Conservation (phyloP, 64 coral and sea anemone genomes). For the Orbicella faveolata region DNA sequence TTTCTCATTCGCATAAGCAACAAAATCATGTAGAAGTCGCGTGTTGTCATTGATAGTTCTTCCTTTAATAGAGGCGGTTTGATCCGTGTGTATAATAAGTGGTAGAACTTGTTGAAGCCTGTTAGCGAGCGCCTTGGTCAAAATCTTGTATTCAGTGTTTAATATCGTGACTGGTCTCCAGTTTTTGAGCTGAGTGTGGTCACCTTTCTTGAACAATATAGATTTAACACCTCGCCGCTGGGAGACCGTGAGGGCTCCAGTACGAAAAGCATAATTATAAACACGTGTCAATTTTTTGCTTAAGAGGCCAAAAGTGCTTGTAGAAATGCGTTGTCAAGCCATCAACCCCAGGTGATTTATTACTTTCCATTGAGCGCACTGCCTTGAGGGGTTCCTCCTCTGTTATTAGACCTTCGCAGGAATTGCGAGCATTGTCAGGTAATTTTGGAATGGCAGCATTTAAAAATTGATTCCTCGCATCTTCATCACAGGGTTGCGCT, state of each 20-base stretch:
- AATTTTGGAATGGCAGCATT: neutral
- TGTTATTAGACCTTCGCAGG: conserved; percentile 12
- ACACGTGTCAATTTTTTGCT: neutral
- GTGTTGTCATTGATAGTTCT: conserved; percentile 28
- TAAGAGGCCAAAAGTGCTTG: neutral
- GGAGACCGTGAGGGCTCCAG: neutral
- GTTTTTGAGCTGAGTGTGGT: neutral
- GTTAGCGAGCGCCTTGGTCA: conserved; percentile 22
- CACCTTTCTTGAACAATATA: neutral
- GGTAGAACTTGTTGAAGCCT: neutral
- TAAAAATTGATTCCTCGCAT: neutral
- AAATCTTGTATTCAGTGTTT: conserved; percentile 55
- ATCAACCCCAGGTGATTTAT: conserved; percentile 35
- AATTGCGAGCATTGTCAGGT: neutral
- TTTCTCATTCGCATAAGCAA: neutral
- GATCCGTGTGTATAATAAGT: conserved; percentile 6
- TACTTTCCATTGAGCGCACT: conserved; percentile 9
- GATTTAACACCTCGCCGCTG: neutral
- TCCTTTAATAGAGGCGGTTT: conserved; percentile 8
- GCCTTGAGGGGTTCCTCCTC: neutral
- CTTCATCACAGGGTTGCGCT: neutral
- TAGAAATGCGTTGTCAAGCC: conserved; percentile 6
- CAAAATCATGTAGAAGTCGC: neutral
- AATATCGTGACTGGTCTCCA: conserved; percentile 56
- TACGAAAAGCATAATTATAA: neutral